Base-by-base conservation (phyloP, 2,797 vertebrate species). In the Rallus crepitans region DNA sequence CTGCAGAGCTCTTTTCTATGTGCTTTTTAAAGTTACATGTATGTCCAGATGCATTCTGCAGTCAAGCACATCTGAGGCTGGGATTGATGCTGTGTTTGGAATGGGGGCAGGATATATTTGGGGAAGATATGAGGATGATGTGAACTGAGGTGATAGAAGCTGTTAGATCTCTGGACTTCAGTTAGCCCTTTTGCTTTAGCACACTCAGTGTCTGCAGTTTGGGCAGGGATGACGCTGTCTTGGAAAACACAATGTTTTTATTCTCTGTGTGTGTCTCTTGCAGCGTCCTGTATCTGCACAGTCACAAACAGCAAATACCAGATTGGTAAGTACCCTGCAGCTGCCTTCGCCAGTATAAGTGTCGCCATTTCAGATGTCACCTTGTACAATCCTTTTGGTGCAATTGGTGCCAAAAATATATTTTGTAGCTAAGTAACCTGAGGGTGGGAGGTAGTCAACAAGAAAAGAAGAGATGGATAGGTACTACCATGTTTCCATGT, bases 231-330 rank as follows among this genome's bases (percentile, higher is more conserved):
- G 55, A 48, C 21, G 61, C 21, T 37, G 20, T 91, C 42, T 90
- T 93, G 76, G 79, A 96, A 53, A 95, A 83, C 52, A 80, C 42
- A 59, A 93, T 52, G n/a, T 60, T 64, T 97, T 97, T 95, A 96
- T 96, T 96, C 47, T 87, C 25, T 97, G 80, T 97, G n/a, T 96
- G 87, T 96, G 33, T 97, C 80, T 98, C 81, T 98, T 98, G 65
- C 97, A 98, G 98, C 97, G 90, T 94, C 97, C 96, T 84, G 96
- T 96, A 50, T 98, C 98, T 97, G 97, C 96, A 57, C 97, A 97
- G 94, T 94, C 93, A 39, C 95, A 97, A 81, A 73, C 97, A 87
- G 90, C 96, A 89, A 97, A 94, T 59, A 63, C 88, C 96, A 98
- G 94, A 96, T 66, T 94, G 97, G 98, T 99, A 97, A 98, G 97